Evolutionary conservation across 1,140 invertebrate species (phyloP).

Genomic region (Zaprionus taronus): DNA sequence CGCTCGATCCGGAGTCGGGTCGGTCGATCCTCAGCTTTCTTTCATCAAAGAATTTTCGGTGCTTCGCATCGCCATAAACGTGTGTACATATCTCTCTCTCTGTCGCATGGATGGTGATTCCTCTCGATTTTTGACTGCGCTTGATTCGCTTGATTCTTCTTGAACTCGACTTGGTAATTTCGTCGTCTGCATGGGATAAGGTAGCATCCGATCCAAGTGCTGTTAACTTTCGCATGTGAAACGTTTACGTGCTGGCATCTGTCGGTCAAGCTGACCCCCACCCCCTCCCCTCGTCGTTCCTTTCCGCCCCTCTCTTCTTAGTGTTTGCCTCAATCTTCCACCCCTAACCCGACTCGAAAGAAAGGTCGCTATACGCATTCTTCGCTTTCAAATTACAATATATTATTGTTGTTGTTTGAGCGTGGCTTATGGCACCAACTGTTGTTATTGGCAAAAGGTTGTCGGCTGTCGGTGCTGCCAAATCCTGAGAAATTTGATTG

Average conservation of each 20-base stretch:
- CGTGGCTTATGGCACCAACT: slow-evolving; percentile 48
- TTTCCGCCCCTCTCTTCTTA: background rate
- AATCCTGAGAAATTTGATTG: slow-evolving; percentile 79
- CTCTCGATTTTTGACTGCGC: slow-evolving; percentile 14
- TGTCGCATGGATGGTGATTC: slow-evolving; percentile 17
- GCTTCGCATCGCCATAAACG: slow-evolving; percentile 74
- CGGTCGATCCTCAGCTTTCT: slow-evolving; percentile 17
- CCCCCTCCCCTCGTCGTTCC: background rate
- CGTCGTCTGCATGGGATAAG: slow-evolving; percentile 6
- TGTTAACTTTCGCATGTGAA: slow-evolving; percentile 58
- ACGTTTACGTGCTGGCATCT: slow-evolving; percentile 79
- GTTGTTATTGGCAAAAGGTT: slow-evolving; percentile 4
- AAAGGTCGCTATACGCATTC: slow-evolving; percentile 67
- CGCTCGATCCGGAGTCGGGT: background rate
- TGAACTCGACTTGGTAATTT: slow-evolving; percentile 10
- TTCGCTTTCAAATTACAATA: slow-evolving; percentile 72
- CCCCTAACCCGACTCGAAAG: slow-evolving; percentile 27
- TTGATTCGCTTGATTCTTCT: background rate
- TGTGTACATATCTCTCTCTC: background rate
- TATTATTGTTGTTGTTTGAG: slow-evolving; percentile 57
- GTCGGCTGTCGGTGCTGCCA: slow-evolving; percentile 14
- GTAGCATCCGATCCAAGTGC: slow-evolving; percentile 24
- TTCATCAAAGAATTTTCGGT: slow-evolving; percentile 74
- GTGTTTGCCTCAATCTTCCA: background rate
- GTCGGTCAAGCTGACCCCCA: slow-evolving; percentile 17